Base-by-base conservation (phyloP, 2,797 vertebrate species). In the Anguilla megastoma region DNA sequence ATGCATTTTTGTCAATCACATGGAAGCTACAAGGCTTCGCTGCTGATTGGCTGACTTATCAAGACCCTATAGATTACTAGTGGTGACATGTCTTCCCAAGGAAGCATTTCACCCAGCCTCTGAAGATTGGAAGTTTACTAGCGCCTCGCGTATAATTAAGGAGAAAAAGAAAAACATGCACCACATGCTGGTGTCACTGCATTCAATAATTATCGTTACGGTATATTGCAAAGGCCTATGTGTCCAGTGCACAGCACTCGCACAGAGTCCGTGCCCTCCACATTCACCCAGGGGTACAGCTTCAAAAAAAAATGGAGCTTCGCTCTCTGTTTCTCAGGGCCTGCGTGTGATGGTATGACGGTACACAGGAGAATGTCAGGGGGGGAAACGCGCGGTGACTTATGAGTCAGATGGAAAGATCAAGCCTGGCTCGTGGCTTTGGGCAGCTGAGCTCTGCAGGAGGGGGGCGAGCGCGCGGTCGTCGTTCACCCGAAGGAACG, bases 361-460 rank as follows among this genome's bases (percentile, higher is more conserved):
- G 33, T 71, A 33, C 12, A 27, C 27, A 30, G 10, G 69, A 71
- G 69, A 33, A 66, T 66, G 58, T 16, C 58, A 60, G 3, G 21
- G 60, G 69, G 60, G 4, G 69, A 10, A 27, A 30, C 9, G 33
- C 21, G 69, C 21, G 27, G n/a, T 71, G 66, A 71, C 27, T 66
- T 66, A 71, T 71, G 63, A 69, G n/a, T 69, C 24, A 69, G 63
- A 69, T 69, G n/a, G 69, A 69, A 71, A 71, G 10, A 71, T 71
- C 7, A 30, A 33, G 27, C 69, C 69, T 27, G 10, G 10, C 69
- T 71, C 7, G 2, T 3, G 69, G 27, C 10, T 71, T n/a, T 71
- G n/a, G 27, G 27, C 69, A 71, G 27, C 27, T 30, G 69, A 71
- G n/a, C n/a, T 30, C n/a, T 71, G 7, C 10, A 14, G 10, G 24